Evolutionary conservation across 2,888 invertebrate species (phyloP).

Genomic region (Meta bourneti): DNA sequence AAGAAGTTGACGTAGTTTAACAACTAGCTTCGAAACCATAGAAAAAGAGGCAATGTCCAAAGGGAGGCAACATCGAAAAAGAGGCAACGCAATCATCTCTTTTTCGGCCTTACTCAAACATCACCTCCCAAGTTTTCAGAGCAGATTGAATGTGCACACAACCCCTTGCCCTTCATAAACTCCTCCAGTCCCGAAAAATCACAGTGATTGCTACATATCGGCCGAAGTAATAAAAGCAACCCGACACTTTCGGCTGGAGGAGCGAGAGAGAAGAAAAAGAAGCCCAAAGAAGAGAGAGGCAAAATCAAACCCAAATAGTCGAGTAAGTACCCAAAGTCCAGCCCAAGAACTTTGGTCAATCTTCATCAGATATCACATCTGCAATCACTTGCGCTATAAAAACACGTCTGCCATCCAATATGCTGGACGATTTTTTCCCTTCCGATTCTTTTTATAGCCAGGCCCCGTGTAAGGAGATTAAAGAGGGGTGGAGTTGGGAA

Average conservation of each 20-base stretch:
- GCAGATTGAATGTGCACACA: neutral
- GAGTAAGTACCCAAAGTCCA: conserved; percentile 36
- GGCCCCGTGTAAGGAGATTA: neutral
- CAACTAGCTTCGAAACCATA: no score
- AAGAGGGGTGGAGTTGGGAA: neutral
- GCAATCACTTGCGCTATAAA: conserved; percentile 62
- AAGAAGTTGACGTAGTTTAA: no score
- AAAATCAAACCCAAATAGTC: conserved; percentile 45
- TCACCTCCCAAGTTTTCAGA: neutral
- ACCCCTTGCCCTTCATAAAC: neutral
- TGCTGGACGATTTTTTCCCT: conserved; percentile 3
- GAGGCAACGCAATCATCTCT: no score
- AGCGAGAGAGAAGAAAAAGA: neutral
- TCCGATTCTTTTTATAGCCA: conserved; percentile 21
- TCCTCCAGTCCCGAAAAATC: conserved; percentile 28
- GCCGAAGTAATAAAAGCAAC: conserved; percentile 36
- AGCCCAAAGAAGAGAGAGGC: neutral
- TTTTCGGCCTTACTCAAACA: no score
- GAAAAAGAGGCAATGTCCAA: no score
- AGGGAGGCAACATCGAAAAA: no score
- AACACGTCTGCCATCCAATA: conserved; percentile 56
- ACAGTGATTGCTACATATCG: conserved; percentile 48
- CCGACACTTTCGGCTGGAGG: neutral
- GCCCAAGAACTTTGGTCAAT: conserved; percentile 44
- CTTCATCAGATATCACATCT: conserved; percentile 45